Evolutionary conservation across 2,113 vertebrate species (phyloP).

Genomic region (Oostethus manadensis): DNA sequence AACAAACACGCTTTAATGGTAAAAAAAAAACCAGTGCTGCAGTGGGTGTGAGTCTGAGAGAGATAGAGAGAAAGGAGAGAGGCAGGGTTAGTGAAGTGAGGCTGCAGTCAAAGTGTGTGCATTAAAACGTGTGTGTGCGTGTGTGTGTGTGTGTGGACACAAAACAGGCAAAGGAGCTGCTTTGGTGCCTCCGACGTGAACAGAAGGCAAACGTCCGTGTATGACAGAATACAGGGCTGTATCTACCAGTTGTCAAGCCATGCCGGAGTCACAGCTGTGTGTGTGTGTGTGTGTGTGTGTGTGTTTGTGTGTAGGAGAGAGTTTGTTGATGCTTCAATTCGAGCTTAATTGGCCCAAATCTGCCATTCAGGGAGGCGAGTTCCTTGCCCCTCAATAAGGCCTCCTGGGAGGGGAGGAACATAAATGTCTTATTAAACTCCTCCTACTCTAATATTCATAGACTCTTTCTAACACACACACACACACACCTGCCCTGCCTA

Average conservation of each 20-base stretch:
- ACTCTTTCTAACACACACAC: conserved; percentile 8
- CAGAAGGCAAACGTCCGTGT: conserved; percentile 11
- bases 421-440: conserved; percentile 45
- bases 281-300: background rate
- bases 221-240: conserved; percentile 15
- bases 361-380: conserved; percentile 50
- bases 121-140: conserved; percentile 13
- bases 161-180: conserved; percentile 26
- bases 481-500: conserved; percentile 24
- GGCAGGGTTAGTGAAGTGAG: background rate
- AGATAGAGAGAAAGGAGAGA: too few relatives aligned
- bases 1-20: conserved; percentile 4
- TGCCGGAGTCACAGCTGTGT: conserved; percentile 2
- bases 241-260: conserved; percentile 25
- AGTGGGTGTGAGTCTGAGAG: conserved; percentile 16
- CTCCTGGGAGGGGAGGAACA: conserved; percentile 30
- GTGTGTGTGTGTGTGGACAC: conserved; percentile 12
- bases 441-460: background rate
- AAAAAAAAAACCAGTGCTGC: conserved; percentile 20
- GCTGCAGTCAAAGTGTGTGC: conserved; percentile 15
- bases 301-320: conserved; percentile 3
- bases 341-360: conserved; percentile 68
- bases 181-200: conserved; percentile 29
- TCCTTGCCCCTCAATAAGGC: conserved; percentile 30
- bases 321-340: conserved; percentile 32